Base-by-base conservation (phyloP, 2,113 vertebrate species). In the Ctenomys sociabilis region DNA sequence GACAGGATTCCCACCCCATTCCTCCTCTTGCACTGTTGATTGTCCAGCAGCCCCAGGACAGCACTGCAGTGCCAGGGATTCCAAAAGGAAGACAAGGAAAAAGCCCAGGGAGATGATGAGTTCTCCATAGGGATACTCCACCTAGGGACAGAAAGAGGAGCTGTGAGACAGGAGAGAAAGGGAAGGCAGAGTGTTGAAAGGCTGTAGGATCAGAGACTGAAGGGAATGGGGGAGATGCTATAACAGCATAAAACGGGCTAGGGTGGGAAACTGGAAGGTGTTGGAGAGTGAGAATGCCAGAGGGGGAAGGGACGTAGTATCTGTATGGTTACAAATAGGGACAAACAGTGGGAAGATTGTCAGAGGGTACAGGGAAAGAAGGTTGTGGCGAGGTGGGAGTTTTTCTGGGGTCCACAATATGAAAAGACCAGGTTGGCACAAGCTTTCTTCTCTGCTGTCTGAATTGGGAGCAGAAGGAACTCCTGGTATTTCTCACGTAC, bases 21-120 rank as follows among this genome's bases (percentile, higher is more conserved):
- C 90, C 37, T 95, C 93, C 30, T 92, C 92, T 45, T 86, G 95
- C 21, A 30, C 49, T 11, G 93, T 17, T 0, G 93, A 43, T 61
- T 28, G 80, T 83, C 45, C 57, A 37, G 87, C 13, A 26, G 87
- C 37, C 72, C 86, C 93, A 5, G 75, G 95, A 59, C 95, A 97
- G 95, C 97, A 99, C 95, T 98, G 98, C 83, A 99, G 95, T 7
- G 99, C 98, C 10, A 99, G 73, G 3, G 98, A 98, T 98, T 99
- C 99, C 88, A 99, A n/a, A 19, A 99, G 97, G 95, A 99, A 99
- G 95, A 99, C 98, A 0, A 96, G 95, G 98, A 99, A 99, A 98
- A 99, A 99, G 91, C 99, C 99, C 3, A 98, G 93, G 3, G 99
- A 99, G 85, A 99, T 98, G 98, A 99, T 96, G 93, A 99, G 99